Base-by-base conservation (phyloP, 2,113 vertebrate species). In the Panthera leo region DNA sequence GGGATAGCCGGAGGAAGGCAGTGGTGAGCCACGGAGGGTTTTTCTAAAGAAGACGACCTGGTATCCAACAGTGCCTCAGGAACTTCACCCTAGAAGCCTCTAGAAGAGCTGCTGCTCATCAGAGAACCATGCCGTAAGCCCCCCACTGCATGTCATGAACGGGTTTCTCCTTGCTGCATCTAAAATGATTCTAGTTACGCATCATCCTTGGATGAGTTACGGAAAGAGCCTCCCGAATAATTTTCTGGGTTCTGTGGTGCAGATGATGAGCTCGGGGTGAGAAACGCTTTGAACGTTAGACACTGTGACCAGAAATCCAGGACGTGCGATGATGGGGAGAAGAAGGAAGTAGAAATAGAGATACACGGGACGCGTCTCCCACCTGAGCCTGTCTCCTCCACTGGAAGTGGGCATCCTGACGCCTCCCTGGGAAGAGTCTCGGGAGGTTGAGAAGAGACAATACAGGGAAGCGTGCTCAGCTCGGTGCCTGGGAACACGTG, bases 301-400 rank as follows among this genome's bases (percentile, higher is more conserved):
- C 19, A 51, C 42, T 21, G 16, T 13, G 58, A 78, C 18, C 14
- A 39, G 70, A 93, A 91, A 70, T 5, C 51, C 16, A 42, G 9
- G 67, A n/a, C 55, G 14, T 6, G 12, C 36, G 25, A 36, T 10
- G 13, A 4, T 23, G 42, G 31, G 15, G n/a, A 89, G 42, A 94
- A 15, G 68, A 67, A 75, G 2, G 48, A 70, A 42, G 34, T 0
- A 0, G n/a, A 31, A 34, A 48, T 1, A 79, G 34, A 83, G n/a
- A 18, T 19, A 0, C 0, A 16, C 14, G 10, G 1, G 34, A 39
- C 7, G 0, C 8, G 39, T 11, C 23, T 3, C 3, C 3, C 25
- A 10, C 13, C 29, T 16, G 4, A 68, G 14, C 7, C 61, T 0
- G 53, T 19, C 51, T 76, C 67, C 39, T 14, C 4, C 11, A 7